phyloP scores from a whole-genome alignment of 2,113 vertebrate species.

The Neogobius melanostomus region DNA sequence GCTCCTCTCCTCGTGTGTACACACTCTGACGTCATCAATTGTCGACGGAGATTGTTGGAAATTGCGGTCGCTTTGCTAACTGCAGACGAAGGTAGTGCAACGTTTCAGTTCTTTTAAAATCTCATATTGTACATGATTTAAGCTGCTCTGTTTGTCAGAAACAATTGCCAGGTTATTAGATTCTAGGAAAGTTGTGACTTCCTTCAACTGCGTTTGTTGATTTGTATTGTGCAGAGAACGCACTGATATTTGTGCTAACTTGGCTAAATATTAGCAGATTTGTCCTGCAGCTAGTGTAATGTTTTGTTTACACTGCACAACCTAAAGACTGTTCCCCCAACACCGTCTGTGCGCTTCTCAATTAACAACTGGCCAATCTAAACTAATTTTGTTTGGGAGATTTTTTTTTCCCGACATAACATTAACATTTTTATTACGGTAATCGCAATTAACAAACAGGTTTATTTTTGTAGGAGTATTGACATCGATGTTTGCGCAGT shows the following conservation, averaged over 20 bases:
- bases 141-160: not conserved
- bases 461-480: no score
- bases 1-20: conserved; percentile 44
- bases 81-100: conserved; percentile 48
- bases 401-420: no score
- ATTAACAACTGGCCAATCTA: not conserved
- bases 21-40: conserved; percentile 44
- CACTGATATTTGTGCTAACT: conserved; percentile 48
- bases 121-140: not conserved
- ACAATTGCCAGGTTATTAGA: not conserved
- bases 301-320: conserved; percentile 1
- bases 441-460: no score
- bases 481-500: no score
- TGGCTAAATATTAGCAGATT: conserved; percentile 38
- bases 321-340: conserved; percentile 4
- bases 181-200: not conserved
- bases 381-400: not conserved
- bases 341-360: not conserved
- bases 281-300: not conserved
- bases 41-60: conserved; percentile 50
- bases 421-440: no score
- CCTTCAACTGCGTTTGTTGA: not conserved
- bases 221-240: conserved; percentile 1
- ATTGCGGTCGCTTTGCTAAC: conserved; percentile 63
- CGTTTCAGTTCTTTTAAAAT: not conserved